Conservation (phyloP, 1,140 invertebrate species). For the Bombus turneri region DNA sequence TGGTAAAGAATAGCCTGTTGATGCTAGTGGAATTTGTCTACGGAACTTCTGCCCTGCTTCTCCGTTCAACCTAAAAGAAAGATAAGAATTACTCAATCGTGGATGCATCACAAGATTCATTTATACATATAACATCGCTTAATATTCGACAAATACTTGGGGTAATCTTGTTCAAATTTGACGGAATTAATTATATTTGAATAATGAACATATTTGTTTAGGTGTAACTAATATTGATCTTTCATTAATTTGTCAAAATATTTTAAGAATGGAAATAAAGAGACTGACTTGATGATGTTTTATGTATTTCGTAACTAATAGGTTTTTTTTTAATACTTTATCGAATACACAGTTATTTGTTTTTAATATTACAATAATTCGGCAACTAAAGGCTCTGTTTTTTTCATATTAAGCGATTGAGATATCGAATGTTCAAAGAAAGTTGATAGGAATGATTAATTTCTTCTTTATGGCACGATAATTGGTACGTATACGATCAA, state of each 20-base stretch:
- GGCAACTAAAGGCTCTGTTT: too few relatives aligned
- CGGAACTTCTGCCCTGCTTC: neutral
- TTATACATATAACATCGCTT: neutral
- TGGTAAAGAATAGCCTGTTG: constrained; percentile 1
- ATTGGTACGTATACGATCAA: neutral
- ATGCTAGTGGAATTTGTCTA: neutral
- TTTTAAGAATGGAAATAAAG: too few relatives aligned
- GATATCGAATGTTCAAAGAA: neutral
- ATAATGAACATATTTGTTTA: neutral
- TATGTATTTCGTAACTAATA: too few relatives aligned
- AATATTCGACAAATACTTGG: neutral
- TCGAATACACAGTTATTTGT: too few relatives aligned
- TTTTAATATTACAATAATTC: too few relatives aligned
- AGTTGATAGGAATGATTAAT: too few relatives aligned
- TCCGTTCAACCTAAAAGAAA: too few relatives aligned
- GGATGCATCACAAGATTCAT: too few relatives aligned
- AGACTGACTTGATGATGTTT: too few relatives aligned
- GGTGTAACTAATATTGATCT: neutral
- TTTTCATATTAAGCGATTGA: too few relatives aligned
- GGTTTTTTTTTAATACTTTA: too few relatives aligned
- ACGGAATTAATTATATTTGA: neutral
- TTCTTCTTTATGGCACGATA: too few relatives aligned
- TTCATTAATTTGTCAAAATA: neutral
- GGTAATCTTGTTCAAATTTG: neutral
- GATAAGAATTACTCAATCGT: neutral